phyloP scores from a whole-genome alignment of 2,113 vertebrate species.

The Oryctolagus cuniculus region mOryCun1.1 NC_091435.1:126329501-126330000 shows the following conservation, averaged over 20 bases:
- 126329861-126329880: conserved; percentile 41
- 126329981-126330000: not conserved
- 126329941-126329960: conserved; percentile 5
- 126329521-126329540: conserved; percentile 37
- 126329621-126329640: conserved; percentile 57
- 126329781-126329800: not conserved
- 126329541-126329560: not conserved
- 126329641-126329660: not conserved
- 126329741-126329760: conserved; percentile 11
- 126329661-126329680: conserved; percentile 15
- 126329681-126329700: not conserved
- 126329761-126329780: not conserved
- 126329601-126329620: conserved; percentile 13
- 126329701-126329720: not conserved
- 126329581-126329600: conserved; percentile 16
- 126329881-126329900: not conserved
- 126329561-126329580: conserved; percentile 11
- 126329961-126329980: not conserved
- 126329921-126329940: not conserved
- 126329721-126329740: not conserved
- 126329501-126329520: not conserved
- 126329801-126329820: conserved; percentile 39
- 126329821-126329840: not conserved
- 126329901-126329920: not conserved
- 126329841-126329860: not conserved